Conservation (phyloP, 2,888 invertebrate genomes). For the Brenthis hecate region DNA sequence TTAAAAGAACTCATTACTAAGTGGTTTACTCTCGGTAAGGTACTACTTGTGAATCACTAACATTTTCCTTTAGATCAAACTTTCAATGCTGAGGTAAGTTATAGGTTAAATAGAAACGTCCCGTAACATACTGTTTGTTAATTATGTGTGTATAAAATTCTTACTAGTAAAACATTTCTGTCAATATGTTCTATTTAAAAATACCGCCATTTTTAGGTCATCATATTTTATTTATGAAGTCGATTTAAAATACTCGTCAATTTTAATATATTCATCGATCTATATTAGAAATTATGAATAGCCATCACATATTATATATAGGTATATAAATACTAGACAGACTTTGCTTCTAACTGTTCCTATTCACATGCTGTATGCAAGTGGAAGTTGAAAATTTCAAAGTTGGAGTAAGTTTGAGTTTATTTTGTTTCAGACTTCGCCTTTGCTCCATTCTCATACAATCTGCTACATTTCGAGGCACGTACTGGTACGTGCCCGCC, state of each 20-base stretch:
- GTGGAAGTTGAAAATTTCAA: slow-evolving; percentile 35
- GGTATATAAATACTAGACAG: slow-evolving; percentile 7
- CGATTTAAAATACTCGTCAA: too few species aligned
- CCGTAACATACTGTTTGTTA: too few species aligned
- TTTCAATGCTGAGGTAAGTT: neutral
- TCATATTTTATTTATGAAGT: too few species aligned
- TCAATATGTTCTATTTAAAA: neutral
- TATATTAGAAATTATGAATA: too few species aligned
- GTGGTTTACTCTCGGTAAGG: slow-evolving; percentile 1
- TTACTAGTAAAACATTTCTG: too few species aligned
- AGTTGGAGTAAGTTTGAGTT: slow-evolving; percentile 35
- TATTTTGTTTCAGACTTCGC: slow-evolving; percentile 47
- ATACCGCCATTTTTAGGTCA: too few species aligned
- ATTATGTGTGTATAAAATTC: too few species aligned
- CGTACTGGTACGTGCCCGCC: slow-evolving; percentile 54
- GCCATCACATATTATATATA: neutral
- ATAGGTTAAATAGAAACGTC: too few species aligned
- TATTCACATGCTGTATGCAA: slow-evolving; percentile 26
- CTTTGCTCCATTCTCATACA: slow-evolving; percentile 47
- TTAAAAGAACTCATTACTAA: slow-evolving; percentile 11
- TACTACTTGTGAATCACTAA: slow-evolving; percentile 9
- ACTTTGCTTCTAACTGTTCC: slow-evolving; percentile 24
- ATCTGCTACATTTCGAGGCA: slow-evolving; percentile 63
- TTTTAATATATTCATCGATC: too few species aligned
- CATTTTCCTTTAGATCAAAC: slow-evolving; percentile 2